Evolutionary conservation across 2,888 invertebrate species (phyloP), one percentile per base, ranked within the genome.

Genomic region (Chrysina gloriosa): DNA sequence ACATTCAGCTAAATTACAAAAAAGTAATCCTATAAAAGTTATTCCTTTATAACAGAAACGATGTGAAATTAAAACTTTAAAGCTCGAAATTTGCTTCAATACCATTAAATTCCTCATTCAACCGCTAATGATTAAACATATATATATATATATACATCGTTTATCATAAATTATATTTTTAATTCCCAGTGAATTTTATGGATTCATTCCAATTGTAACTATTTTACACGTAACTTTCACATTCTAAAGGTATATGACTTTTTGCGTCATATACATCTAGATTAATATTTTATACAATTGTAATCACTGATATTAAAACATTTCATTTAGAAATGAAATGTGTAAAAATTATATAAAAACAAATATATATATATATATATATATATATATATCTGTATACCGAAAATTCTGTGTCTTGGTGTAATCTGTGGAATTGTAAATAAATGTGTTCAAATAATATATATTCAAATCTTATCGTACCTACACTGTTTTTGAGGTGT

Each of bases 361-460:
- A 7, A 31, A n/a, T 31, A 21, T 21, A 9, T 21, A 19, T 5
- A 19, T 21, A 16, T 14, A 42, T 19, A 45, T 9, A 45, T 9
- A 45, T 11, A 21, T 6, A 0, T 11, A 42, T 7, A 42, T 36
- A 45, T 45, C 19, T 45, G 14, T 50, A 50, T 27, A 58, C 42
- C 39, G 27, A 25, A 61, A 42, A 61, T 27, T 61, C 58, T 61
- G 58, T 61, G 58, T 61, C 58, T 61, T 61, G 42, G 42, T 61
- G 58, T 61, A 61, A 45, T 42, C 56, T 65, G 45, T 65, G 65
- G 65, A 65, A 52, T 45, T 65, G 65, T 65, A 65, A 52, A 65
- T 65, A 65, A 65, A 65, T 65, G 65, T 65, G 65, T 65, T 65
- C 65, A 65, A 65, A 54, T 29, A 45, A 61, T 61, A 39, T 61